Conservation (phyloP, 2,797 vertebrate genomes). For the Adrianichthys oophorus region DNA sequence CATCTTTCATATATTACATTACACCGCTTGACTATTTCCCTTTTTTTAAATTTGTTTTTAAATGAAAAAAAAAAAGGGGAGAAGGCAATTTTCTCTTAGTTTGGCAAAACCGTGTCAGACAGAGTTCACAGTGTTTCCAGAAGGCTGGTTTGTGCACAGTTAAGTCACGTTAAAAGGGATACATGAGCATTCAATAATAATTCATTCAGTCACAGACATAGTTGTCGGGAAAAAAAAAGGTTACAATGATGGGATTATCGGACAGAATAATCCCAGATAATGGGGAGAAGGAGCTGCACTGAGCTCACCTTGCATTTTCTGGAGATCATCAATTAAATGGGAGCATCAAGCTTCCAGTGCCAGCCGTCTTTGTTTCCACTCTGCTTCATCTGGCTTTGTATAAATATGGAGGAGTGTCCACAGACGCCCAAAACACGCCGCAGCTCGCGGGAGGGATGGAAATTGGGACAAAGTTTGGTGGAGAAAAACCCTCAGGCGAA, state of each 20-base stretch:
- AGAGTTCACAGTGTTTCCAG: slow-evolving; percentile 49
- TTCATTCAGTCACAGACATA: slow-evolving; percentile 17
- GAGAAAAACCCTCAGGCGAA: slow-evolving; percentile 77
- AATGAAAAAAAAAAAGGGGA: slow-evolving; percentile 18
- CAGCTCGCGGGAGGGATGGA: slow-evolving; percentile 5
- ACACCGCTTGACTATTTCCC: slow-evolving; percentile 21
- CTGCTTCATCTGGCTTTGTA: slow-evolving; percentile 2
- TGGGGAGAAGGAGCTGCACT: slow-evolving; percentile 56
- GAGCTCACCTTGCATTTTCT: slow-evolving; percentile 62
- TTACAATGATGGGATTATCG: slow-evolving; percentile 15
- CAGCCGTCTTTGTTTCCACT: slow-evolving; percentile 7
- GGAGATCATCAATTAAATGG: slow-evolving; percentile 70
- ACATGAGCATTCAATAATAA: slow-evolving; percentile 21
- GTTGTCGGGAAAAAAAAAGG: slow-evolving; percentile 20
- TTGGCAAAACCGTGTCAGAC: slow-evolving; percentile 57
- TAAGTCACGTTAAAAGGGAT: slow-evolving; percentile 12
- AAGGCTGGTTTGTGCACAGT: slow-evolving; percentile 44
- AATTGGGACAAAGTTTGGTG: neutral
- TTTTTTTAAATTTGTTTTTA: slow-evolving; percentile 5
- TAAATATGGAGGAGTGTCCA: slow-evolving; percentile 2
- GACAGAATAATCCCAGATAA: slow-evolving; percentile 35
- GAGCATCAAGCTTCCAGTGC: slow-evolving; percentile 38
- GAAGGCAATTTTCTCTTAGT: slow-evolving; percentile 38
- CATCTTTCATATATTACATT: slow-evolving; percentile 38
- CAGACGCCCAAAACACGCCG: slow-evolving; percentile 11